Base-by-base conservation (phyloP, 2,797 vertebrate genomes). In the Characodon lateralis region DNA sequence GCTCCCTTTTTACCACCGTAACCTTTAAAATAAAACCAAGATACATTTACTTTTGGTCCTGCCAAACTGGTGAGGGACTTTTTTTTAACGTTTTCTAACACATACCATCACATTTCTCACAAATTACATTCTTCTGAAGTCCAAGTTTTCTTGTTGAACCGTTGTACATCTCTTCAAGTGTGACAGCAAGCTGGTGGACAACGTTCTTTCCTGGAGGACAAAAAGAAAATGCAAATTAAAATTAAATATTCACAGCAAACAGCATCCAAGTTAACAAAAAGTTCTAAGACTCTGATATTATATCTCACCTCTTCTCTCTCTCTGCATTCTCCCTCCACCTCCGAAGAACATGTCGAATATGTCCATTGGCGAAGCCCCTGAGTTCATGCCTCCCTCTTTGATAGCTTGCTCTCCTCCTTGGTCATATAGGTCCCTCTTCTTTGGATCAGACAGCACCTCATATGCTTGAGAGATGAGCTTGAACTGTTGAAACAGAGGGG, bases 291-390 rank as follows among this genome's bases (percentile, higher is more conserved):
- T 35, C 9, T 7, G 28, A 35, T 6, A 22, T 48, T 22, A 14
- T 24, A 74, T 20, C 83, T 92, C 91, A 99, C 98, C 98, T 97
- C 92, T 97, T 88, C 97, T 97, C 88, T 99, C 98, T 93, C 97
- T 96, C 79, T 98, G 96, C 96, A 96, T 98, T 87, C 97, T 96
- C 78, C 97, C 96, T 81, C 97, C 97, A 59, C 98, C 98, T 81
- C 98, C 98, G 92, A 99, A 99, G 92, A 99, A 99, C 98, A 99
- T 99, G 95, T 99, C 97, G 89, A 99, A 99, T 92, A 99, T 97
- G 92, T 99, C 98, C 96, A 97, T 99, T 31, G 98, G 98, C 26
- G 97, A 97, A 18, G 89, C 93, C 75, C 96, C 95, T 89, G 97
- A 96, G 39, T 95, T 90, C 78, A 96, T 93, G 82, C 97, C 96